phyloP scores from a whole-genome alignment of 2,888 invertebrate species.

The Ectobius pallidus region DNA sequence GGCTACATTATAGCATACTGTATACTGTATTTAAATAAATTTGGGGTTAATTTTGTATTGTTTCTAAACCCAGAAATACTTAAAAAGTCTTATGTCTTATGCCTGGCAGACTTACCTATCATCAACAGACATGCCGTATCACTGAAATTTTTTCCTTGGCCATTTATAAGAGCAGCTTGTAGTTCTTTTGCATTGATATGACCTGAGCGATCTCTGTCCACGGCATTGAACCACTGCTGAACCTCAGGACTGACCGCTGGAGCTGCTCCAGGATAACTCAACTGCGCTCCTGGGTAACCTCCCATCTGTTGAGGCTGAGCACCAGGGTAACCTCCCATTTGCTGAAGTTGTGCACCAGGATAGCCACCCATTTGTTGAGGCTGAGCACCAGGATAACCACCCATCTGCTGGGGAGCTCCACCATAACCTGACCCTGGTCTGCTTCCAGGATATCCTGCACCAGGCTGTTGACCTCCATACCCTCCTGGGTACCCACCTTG shows the following conservation, averaged over 20 bases:
- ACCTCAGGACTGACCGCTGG: slow-evolving; percentile 69
- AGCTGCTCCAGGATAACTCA: slow-evolving; percentile 45
- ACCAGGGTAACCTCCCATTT: slow-evolving; percentile 26
- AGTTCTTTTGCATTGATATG: slow-evolving; percentile 79
- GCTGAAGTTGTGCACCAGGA: slow-evolving; percentile 34
- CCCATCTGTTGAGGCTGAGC: slow-evolving; percentile 26
- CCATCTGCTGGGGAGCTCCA: slow-evolving; percentile 27
- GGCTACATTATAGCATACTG: too few species aligned
- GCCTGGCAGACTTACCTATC: slow-evolving; percentile 74
- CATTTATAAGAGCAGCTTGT: slow-evolving; percentile 81
- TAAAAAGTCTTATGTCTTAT: too few species aligned
- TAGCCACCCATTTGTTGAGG: slow-evolving; percentile 34
- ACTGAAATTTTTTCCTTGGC: slow-evolving; percentile 82
- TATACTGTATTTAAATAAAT: too few species aligned
- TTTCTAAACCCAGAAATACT: too few species aligned
- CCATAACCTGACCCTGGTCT: slow-evolving; percentile 34
- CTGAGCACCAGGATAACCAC: slow-evolving; percentile 41
- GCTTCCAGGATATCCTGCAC: background rate
- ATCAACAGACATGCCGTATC: slow-evolving; percentile 83
- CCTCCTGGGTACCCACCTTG: slow-evolving; percentile 1
- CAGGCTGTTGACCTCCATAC: slow-evolving; percentile 4
- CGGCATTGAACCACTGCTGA: slow-evolving; percentile 82
- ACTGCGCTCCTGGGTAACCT: slow-evolving; percentile 40
- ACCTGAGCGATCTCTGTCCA: slow-evolving; percentile 84
- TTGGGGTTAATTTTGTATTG: too few species aligned